phyloP scores from a whole-genome alignment of 1,140 invertebrate species.

The Halyomorpha halys region DNA sequence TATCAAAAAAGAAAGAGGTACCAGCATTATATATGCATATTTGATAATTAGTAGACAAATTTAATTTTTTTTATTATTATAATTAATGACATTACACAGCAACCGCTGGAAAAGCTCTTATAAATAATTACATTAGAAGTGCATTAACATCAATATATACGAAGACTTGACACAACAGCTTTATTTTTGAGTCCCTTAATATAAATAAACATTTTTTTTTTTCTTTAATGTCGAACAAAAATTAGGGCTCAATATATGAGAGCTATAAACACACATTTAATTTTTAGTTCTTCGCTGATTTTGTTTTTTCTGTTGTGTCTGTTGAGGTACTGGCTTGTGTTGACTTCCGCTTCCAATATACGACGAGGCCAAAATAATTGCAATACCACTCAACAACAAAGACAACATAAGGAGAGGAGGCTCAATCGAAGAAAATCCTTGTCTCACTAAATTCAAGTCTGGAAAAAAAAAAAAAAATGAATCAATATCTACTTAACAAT shows the following conservation, averaged over 20 bases:
- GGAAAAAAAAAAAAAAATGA: conserved; percentile 8
- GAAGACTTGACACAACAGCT: conserved; percentile 1
- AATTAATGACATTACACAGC: not conserved
- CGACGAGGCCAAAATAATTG: conserved; percentile 5
- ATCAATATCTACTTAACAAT: not conserved
- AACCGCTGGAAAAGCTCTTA: conserved; percentile 5
- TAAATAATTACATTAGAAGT: conserved; percentile 4
- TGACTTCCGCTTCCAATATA: not conserved
- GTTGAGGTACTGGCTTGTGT: not conserved
- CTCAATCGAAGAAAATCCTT: conserved; percentile 16
- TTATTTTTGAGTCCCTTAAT: not conserved
- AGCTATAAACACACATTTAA: not conserved
- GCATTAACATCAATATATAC: conserved; percentile 1
- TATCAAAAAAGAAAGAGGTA: not conserved
- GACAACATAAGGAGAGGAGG: conserved; percentile 22
- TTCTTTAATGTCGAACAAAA: not conserved
- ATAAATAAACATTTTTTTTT: not conserved
- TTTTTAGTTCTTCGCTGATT: conserved; percentile 4
- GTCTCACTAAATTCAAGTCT: conserved; percentile 21
- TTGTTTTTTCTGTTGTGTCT: conserved; percentile 5
- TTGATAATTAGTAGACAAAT: not conserved
- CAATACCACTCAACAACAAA: conserved; percentile 21
- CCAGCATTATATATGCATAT: not conserved
- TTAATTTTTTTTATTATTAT: conserved; percentile 7
- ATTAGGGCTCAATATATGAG: not conserved